Base-by-base conservation (phyloP, 2,797 vertebrate species). In the Urophycis tenuis region DNA sequence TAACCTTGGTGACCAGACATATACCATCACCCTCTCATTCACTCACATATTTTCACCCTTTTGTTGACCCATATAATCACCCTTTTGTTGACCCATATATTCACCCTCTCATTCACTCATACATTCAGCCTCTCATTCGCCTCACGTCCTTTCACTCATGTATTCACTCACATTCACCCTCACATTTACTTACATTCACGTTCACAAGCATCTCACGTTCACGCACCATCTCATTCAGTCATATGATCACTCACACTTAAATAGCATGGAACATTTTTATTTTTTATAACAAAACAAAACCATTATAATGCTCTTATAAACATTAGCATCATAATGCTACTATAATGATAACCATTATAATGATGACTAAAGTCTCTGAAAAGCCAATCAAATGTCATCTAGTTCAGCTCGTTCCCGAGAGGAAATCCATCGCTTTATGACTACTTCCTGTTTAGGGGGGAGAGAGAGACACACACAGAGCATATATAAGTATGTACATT, bases 351-450 rank as follows among this genome's bases (percentile, higher is more conserved):
- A 53, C 12, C 31, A 74, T 53, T 74, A 53, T 32, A 29, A 67
- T 67, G 60, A 25, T 64, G 60, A 67, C n/a, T 29, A 39, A 39
- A 67, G 74, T 25, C 11, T 74, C 17, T 32, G n/a, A 1, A 76
- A n/a, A 9, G 76, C 74, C 75, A 74, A 60, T 92, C 84, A 92
- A 78, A 90, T 64, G 78, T 96, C 94, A 0, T 96, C 94, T 71
- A 93, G 95, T 74, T 97, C 95, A 3, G 89, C 89, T 78, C 96
- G 92, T 81, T 96, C 96, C 74, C 88, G 93, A 71, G 95, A 96
- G 74, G 96, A 95, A 78, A 97, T 93, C 96, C 96, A 97, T 1
- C 95, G 91, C 84, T 82, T 94, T 35, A 96, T 86, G 15, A 97
- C 93, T 80, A 96, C 87, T 80, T 96, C 94, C 96, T 97, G 89